Base-by-base conservation (phyloP, 2,113 vertebrate species). In the Furnarius figulus region DNA sequence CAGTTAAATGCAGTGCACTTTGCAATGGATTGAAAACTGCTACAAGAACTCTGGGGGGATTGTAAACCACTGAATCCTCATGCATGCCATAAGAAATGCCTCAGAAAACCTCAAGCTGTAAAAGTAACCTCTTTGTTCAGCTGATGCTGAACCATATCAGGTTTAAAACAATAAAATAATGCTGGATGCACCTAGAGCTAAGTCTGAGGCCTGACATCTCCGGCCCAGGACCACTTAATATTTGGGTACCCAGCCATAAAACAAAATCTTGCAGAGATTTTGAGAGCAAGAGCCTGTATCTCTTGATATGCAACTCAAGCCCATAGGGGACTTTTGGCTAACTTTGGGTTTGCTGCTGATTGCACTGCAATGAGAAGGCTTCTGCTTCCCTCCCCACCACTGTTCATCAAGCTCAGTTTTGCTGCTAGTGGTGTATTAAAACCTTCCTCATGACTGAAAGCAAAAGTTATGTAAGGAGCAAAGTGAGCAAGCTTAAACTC, bases 1-100 rank as follows among this genome's bases (percentile, higher is more conserved):
- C 25, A 19, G 18, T 14, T 44, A 58, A 50, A 58, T 3, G 8
- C 5, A 21, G 12, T 0, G 0, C 12, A 7, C 22, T 71, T 55
- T 61, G 44, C 24, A 5, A 24, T 53, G 12, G 30, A 7, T 15
- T 72, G 35, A 52, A 82, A 90, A 40, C 58, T 23, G 15, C 14
- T 23, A 30, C 11, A 23, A 61, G 31, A 73, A n/a, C 9, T 44
- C 17, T 13, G 21, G 1, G 20, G 12, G 5, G 10, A 3, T 16
- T 50, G 35, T 72, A 31, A 61, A 86, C 10, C 31, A 53, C 15
- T 5, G 3, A 28, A 42, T 61, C 50, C 4, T 83, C 39, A 0
- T 14, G 9, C 12, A 0, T 62, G 42, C 42, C 7, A 0, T n/a
- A 22, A 62, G 37, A 66, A 83, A 42, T 9, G 0, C 24, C 74